A percentile compares a stretch with the other conserved stretches of the same genome.
Conservation (phyloP, 1,140 invertebrate species). For the Pseudoatta argentina region DNA sequence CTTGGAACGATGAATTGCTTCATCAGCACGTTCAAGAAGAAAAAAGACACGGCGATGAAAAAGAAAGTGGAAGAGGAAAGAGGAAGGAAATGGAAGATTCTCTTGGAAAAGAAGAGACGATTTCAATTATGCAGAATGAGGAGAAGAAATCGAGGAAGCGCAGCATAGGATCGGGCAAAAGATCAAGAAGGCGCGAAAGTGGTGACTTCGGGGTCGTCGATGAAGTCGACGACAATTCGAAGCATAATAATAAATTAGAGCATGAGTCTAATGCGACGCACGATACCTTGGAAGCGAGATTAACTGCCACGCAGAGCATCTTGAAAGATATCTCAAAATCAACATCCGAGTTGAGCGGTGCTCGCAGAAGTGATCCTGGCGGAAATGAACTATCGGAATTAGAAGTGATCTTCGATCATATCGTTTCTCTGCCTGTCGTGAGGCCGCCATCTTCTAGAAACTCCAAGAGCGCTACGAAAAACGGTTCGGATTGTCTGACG, state of each 20-base stretch:
- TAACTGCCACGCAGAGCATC: slow-evolving; percentile 79
- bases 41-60: neutral
- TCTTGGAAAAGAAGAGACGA: neutral
- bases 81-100: neutral
- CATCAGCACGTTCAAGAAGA: neutral
- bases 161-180: slow-evolving; percentile 10
- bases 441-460: slow-evolving; percentile 72
- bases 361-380: slow-evolving; percentile 59
- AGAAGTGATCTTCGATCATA: slow-evolving; percentile 48
- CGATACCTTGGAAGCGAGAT: slow-evolving; percentile 72
- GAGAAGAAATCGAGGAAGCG: slow-evolving; percentile 2
- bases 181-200: slow-evolving; percentile 29
- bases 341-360: slow-evolving; percentile 47
- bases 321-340: slow-evolving; percentile 75
- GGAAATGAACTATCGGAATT: neutral
- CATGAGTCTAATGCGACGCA: neutral
- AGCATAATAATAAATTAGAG: slow-evolving; percentile 5
- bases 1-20: slow-evolving; percentile 43
- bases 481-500: slow-evolving; percentile 71
- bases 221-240: slow-evolving; percentile 5
- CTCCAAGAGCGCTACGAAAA: slow-evolving; percentile 63
- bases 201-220: neutral
- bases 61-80: neutral
- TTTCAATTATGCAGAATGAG: neutral
- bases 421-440: slow-evolving; percentile 77